Conservation (phyloP, 2,888 invertebrate species). For the Tethea ocularis region DNA sequence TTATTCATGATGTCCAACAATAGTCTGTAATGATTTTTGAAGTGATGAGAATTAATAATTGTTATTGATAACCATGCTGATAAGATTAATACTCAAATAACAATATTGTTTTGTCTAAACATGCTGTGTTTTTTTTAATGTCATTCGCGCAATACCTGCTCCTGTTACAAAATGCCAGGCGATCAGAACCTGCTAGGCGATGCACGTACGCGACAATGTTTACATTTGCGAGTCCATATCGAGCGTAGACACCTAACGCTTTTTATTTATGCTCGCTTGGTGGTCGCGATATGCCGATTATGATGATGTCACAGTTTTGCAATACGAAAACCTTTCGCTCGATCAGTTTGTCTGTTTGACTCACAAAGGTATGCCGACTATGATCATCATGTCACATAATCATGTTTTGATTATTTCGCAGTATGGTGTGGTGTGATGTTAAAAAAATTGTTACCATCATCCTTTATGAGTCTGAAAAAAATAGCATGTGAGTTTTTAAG, state of each 20-base stretch:
- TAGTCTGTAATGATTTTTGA: too few relatives aligned
- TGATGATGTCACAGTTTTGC: constrained; percentile 68
- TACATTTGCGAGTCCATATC: constrained; percentile 61
- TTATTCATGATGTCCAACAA: too few relatives aligned
- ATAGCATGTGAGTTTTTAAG: too few relatives aligned
- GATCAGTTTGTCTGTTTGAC: not conserved
- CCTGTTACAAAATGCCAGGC: constrained; percentile 38
- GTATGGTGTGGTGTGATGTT: too few relatives aligned
- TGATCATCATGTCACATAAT: too few relatives aligned
- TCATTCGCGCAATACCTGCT: constrained; percentile 10
- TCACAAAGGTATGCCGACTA: not conserved
- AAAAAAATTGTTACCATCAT: too few relatives aligned
- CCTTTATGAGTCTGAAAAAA: too few relatives aligned
- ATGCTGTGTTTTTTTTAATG: not conserved
- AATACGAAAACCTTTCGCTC: constrained; percentile 21
- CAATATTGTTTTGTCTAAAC: not conserved
- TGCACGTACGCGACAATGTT: constrained; percentile 49
- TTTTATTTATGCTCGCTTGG: constrained; percentile 60
- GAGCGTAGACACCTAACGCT: constrained; percentile 53
- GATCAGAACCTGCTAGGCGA: constrained; percentile 48
- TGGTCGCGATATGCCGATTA: constrained; percentile 59
- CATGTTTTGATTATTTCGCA: not conserved
- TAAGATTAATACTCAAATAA: not conserved
- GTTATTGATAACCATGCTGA: too few relatives aligned
- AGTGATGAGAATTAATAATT: not conserved